Percentiles rank a stretch among this genome's conserved stretches.
These are phyloP conservation scores for Odontamblyopus rebecca DNA, from an alignment of 2,797 vertebrate species.

Conservation along the genomic window DNA sequence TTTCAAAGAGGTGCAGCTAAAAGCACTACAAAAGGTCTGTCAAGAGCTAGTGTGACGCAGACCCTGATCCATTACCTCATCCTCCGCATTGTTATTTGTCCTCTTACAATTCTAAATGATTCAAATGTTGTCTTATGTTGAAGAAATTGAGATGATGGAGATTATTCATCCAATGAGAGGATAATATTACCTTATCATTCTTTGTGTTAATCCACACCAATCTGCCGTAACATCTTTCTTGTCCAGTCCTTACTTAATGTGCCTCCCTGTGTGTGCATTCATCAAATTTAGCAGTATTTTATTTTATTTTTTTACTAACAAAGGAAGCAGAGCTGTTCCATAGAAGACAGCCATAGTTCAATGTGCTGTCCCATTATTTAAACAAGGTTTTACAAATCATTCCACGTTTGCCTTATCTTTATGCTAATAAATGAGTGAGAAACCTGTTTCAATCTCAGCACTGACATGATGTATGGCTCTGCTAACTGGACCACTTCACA, in stretches of 20 bases:
- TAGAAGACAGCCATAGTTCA: not conserved
- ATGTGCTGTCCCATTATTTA: conserved; percentile 8
- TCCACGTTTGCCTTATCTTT: conserved; percentile 20
- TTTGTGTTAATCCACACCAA: not conserved
- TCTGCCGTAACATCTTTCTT: not conserved
- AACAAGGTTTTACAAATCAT: conserved; percentile 21
- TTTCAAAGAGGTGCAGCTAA: conserved; percentile 20
- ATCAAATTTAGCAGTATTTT: not conserved
- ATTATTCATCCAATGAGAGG: not conserved
- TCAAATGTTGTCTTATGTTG: not conserved
- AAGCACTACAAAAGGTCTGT: conserved; percentile 12
- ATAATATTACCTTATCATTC: not conserved
- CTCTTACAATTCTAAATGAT: not conserved
- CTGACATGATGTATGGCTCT: conserved; percentile 41
- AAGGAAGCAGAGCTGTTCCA: not conserved
- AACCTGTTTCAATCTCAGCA: conserved; percentile 19
- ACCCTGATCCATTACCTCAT: not conserved
- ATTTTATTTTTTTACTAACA: not conserved
- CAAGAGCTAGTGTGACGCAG: conserved; percentile 3
- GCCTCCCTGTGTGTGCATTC: not conserved
- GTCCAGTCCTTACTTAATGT: not conserved
- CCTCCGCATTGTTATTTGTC: not conserved
- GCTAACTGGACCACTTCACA: conserved; percentile 33
- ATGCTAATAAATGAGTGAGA: conserved; percentile 39
- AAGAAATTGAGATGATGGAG: not conserved